phyloP scores from a whole-genome alignment of 2,888 invertebrate genomes.

The Tinea semifulvella region DNA sequence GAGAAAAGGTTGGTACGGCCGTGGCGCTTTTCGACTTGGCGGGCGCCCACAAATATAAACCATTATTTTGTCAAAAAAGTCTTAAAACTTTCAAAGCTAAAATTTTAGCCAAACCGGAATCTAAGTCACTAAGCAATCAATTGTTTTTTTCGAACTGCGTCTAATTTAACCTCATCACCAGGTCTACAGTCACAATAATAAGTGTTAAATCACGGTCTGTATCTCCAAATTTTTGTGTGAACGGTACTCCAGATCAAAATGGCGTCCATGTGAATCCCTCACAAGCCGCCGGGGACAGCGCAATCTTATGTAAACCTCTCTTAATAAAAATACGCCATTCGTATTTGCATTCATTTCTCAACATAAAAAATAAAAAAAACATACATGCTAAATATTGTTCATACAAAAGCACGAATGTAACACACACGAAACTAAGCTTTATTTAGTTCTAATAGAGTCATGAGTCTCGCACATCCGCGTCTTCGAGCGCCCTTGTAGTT shows the following conservation, averaged over 20 bases:
- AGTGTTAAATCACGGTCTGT: too few relatives aligned
- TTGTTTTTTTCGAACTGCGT: too few relatives aligned
- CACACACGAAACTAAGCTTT: conserved; percentile 24
- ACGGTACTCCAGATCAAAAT: conserved; percentile 48
- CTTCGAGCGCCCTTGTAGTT: conserved; percentile 11
- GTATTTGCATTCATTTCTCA: conserved; percentile 67
- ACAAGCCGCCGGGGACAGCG: not conserved
- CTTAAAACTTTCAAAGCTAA: too few relatives aligned
- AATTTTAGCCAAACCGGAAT: too few relatives aligned
- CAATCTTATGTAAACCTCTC: conserved; percentile 65
- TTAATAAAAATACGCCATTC: conserved; percentile 64
- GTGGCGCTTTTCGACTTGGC: too few relatives aligned
- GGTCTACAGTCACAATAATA: too few relatives aligned
- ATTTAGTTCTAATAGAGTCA: conserved; percentile 11
- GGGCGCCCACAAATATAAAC: too few relatives aligned
- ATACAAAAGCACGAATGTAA: conserved; percentile 27
- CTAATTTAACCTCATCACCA: too few relatives aligned
- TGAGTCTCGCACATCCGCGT: not conserved
- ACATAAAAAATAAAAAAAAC: conserved; percentile 26
- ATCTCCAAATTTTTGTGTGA: conserved; percentile 40
- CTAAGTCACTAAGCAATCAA: too few relatives aligned
- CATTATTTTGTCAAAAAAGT: too few relatives aligned
- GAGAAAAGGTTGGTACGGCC: too few relatives aligned
- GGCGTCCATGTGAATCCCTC: conserved; percentile 39
- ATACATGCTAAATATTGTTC: conserved; percentile 59